Conservation (phyloP, 2,797 vertebrate species). For the Manis crassicaudata region DNA sequence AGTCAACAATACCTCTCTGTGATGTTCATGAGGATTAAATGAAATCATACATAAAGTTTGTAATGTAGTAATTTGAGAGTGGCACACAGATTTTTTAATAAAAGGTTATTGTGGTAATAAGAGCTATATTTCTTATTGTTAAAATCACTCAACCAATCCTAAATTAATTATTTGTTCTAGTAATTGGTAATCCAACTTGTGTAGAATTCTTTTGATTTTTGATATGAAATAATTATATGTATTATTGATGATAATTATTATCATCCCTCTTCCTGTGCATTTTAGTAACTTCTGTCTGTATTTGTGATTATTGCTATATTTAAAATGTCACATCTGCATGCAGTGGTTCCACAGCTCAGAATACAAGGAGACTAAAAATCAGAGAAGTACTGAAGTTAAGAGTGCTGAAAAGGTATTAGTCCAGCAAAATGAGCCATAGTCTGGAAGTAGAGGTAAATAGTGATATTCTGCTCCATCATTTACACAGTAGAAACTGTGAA, state of each 20-base stretch:
- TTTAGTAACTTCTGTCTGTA: not conserved
- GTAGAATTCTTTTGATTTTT: slow-evolving; percentile 36
- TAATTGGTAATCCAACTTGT: slow-evolving; percentile 4
- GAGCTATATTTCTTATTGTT: not conserved
- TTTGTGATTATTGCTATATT: slow-evolving; percentile 26
- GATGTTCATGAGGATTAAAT: not conserved
- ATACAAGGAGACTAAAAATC: not conserved
- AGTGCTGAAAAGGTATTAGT: not conserved
- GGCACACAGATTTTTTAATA: slow-evolving; percentile 15
- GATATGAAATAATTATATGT: not conserved
- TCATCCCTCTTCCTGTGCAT: not conserved
- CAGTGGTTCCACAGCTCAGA: not conserved
- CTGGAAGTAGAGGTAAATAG: not conserved
- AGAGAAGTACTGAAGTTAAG: not conserved
- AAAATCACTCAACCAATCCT: not conserved
- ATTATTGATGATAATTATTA: not conserved
- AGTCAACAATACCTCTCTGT: not conserved
- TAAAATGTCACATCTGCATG: not conserved
- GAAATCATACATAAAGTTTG: not conserved
- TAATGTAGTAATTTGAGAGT: slow-evolving; percentile 9
- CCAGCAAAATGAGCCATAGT: not conserved
- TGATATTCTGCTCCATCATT: not conserved
- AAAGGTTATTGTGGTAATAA: not conserved
- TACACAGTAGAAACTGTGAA: slow-evolving; percentile 19
- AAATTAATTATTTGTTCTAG: slow-evolving; percentile 1